Evolutionary conservation across 1,140 invertebrate species (phyloP).

Genomic region (Amyelois transitella): DNA sequence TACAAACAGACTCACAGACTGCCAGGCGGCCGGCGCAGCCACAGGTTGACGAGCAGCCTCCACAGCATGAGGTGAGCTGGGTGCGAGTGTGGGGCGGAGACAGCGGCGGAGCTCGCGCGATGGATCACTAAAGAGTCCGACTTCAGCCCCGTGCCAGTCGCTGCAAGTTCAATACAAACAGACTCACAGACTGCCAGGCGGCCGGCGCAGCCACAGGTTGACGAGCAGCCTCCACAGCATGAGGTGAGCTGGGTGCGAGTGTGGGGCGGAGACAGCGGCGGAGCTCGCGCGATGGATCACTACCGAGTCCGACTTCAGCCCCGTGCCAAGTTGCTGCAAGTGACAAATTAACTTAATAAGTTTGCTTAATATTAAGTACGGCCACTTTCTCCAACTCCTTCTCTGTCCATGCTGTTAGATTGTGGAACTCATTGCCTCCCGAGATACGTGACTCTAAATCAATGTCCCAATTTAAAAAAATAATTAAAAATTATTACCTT

Average conservation of each 20-base stretch:
- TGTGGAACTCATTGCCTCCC: too few relatives aligned
- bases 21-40: conserved; percentile 32
- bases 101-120: conserved; percentile 23
- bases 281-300: conserved; percentile 33
- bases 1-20: conserved; percentile 28
- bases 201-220: conserved; percentile 42
- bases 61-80: conserved; percentile 41
- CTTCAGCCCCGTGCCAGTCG: too few relatives aligned
- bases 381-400: too few relatives aligned
- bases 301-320: conserved; percentile 32
- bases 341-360: too few relatives aligned
- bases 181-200: conserved; percentile 25
- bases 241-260: conserved; percentile 31
- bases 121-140: conserved; percentile 45
- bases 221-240: conserved; percentile 44
- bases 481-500: too few relatives aligned
- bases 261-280: conserved; percentile 24
- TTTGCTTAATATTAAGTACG: too few relatives aligned
- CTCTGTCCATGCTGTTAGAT: too few relatives aligned
- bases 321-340: conserved; percentile 31
- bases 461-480: too few relatives aligned
- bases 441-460: too few relatives aligned
- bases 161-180: too few relatives aligned
- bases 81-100: conserved; percentile 25
- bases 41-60: conserved; percentile 44